Evolutionary conservation across 1,140 invertebrate species (phyloP).

Genomic region (Trichonephila clavipes): DNA sequence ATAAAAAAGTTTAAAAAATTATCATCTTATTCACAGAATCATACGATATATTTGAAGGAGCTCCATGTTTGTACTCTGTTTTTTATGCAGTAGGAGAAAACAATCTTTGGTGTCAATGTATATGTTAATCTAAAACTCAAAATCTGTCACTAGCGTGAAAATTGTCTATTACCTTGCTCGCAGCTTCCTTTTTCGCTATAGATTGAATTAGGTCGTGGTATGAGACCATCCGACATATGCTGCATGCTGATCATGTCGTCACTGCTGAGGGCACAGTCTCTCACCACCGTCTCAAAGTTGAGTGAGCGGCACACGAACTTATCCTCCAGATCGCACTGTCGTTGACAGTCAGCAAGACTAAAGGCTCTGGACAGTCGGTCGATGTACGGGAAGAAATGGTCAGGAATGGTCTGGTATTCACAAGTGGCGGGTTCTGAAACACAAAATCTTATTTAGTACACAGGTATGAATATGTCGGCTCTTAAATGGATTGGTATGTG

Average conservation of each 20-base stretch:
- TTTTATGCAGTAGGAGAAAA: no score
- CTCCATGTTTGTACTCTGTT: no score
- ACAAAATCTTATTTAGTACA: neutral
- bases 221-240: slow-evolving; percentile 61
- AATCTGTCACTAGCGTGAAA: no score
- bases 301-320: slow-evolving; percentile 82
- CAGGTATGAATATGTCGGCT: no score
- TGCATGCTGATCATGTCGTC: slow-evolving; percentile 81
- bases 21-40: no score
- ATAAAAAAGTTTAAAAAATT: no score
- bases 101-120: no score
- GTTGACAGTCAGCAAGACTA: slow-evolving; percentile 81
- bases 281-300: slow-evolving; percentile 79
- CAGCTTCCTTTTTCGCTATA: slow-evolving; percentile 82
- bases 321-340: slow-evolving; percentile 82
- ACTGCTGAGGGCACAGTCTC: slow-evolving; percentile 82
- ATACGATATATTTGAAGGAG: no score
- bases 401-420: slow-evolving; percentile 82
- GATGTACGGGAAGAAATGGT: slow-evolving; percentile 81
- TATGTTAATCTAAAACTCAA: no score
- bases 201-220: slow-evolving; percentile 80
- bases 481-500: no score
- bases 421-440: slow-evolving; percentile 82
- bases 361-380: slow-evolving; percentile 79
- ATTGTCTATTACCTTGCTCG: slow-evolving; percentile 81